These are phyloP conservation scores for Trachemys scripta DNA, from an alignment of 2,113 vertebrate species.

Conservation along the genomic window DNA sequence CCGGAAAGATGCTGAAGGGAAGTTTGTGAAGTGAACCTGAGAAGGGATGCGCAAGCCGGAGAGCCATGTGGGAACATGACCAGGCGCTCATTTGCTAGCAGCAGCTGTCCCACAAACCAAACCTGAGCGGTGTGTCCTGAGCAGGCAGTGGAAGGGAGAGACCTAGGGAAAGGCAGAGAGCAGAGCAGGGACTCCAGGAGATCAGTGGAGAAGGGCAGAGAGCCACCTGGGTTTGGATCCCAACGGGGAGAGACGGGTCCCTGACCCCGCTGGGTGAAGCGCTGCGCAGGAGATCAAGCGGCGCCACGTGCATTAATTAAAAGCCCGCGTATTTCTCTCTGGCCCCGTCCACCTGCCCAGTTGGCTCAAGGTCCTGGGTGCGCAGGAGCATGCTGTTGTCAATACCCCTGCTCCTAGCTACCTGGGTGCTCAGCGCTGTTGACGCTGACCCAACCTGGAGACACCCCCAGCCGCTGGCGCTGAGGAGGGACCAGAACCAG, in stretches of 20 bases:
- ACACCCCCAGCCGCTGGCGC: constrained; percentile 76
- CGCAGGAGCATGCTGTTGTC: constrained; percentile 78
- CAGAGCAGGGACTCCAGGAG: not conserved
- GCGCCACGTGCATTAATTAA: not conserved
- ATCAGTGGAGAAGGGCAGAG: not conserved
- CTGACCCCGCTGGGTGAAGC: constrained; percentile 1
- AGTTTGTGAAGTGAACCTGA: not conserved
- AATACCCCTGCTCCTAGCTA: constrained; percentile 80
- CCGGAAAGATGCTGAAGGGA: not conserved
- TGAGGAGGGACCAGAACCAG: constrained; percentile 70
- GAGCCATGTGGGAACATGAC: no score
- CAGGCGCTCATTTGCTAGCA: not conserved
- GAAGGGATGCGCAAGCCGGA: not conserved
- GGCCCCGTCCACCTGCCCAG: not conserved
- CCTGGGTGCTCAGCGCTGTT: constrained; percentile 75
- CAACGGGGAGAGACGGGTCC: not conserved
- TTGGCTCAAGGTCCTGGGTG: not conserved
- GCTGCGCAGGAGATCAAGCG: not conserved
- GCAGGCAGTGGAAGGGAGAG: no score
- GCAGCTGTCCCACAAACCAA: not conserved
- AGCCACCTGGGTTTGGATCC: not conserved
- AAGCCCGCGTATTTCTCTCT: not conserved
- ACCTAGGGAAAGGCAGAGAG: no score
- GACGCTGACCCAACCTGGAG: constrained; percentile 70
- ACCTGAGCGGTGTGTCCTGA: not conserved